A percentile compares a stretch with the other conserved stretches of the same genome.
Evolutionary conservation across 2,888 invertebrate species (phyloP).

Genomic region (Acrobasis suavella): DNA sequence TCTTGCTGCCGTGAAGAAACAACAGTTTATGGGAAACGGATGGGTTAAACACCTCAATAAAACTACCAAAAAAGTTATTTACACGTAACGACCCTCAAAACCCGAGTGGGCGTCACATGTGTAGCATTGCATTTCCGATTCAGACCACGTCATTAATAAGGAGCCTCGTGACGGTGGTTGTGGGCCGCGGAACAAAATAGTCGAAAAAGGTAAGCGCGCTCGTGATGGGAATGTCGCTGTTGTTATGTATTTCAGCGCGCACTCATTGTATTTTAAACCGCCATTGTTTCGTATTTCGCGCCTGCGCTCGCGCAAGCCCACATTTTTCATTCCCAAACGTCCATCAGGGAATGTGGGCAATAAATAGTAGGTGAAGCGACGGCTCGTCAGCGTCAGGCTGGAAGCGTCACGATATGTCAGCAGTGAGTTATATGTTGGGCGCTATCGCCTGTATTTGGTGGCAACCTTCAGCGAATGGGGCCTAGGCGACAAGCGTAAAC

Average conservation of each 20-base stretch:
- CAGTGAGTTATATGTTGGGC: neutral
- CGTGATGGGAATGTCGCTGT: conserved; percentile 78
- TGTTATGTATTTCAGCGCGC: conserved; percentile 70
- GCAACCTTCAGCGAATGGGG: neutral
- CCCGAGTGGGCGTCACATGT: conserved; percentile 33
- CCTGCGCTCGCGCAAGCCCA: conserved; percentile 48
- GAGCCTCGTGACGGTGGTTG: conserved; percentile 56
- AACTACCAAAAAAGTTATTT: neutral
- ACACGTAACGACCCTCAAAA: conserved; percentile 4
- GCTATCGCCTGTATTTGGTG: conserved; percentile 5
- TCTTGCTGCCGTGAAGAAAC: too few relatives aligned
- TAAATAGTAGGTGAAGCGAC: conserved; percentile 42
- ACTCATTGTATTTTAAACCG: conserved; percentile 79
- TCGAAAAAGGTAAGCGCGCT: conserved; percentile 74
- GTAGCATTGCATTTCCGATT: conserved; percentile 58
- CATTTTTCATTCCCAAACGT: conserved; percentile 41
- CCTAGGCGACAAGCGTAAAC: too few relatives aligned
- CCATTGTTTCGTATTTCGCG: conserved; percentile 79
- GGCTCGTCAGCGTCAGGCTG: conserved; percentile 30
- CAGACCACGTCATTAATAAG: conserved; percentile 77
- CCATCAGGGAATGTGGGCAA: conserved; percentile 46
- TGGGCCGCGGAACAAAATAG: conserved; percentile 62
- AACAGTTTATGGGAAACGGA: neutral
- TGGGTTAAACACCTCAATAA: neutral
- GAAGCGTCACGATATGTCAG: neutral